Base-by-base conservation (phyloP, 2,888 invertebrate species). In the Scrobipalpa costella region DNA sequence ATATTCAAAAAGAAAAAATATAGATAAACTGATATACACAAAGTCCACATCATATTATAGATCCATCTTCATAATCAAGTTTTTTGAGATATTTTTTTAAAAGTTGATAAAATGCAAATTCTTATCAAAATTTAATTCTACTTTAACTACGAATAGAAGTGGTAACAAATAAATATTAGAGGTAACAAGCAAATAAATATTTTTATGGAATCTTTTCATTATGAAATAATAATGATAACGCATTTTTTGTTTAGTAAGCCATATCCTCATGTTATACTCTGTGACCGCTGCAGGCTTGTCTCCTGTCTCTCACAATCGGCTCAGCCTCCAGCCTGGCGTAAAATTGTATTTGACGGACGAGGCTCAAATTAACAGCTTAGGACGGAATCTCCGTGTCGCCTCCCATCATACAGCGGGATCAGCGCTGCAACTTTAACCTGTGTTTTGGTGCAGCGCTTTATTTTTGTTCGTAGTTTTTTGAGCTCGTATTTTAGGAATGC, bases 321-420 rank as follows among this genome's bases (percentile, higher is more conserved):
- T 92, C 90, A 91, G 90, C 70, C 85, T 73, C 74, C 88, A 84
- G 67, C 82, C 80, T 81, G 77, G 78, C 90, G 90, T 86, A 89
- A 91, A 92, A 92, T 92, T 92, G 90, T 90, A 84, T 91, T 89
- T 88, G 91, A 87, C 91, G 90, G 83, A 81, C 85, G 81, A 81
- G 62, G 55, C 57, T 64, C 60, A 84, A 86, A 88, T 89, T 88
- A 89, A 84, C 85, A 77, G 88, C 88, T 79, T 77, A 75, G 62
- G 64, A 64, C 62, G 58, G 64, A 66, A 66, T 66, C 66, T 66
- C 63, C 75, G 77, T 79, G 79, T 79, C 76, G 78, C 78, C 77
- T 71, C 44, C 44, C n/a, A 50, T 50, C 17, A 27, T 27, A 15
- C 70, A 71, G 69, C 68, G 74, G 75, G 85, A 83, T 88, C 69